These are phyloP conservation scores for Rhinoptilus africanus DNA, from an alignment of 2,113 vertebrate species.

Conservation along the genomic window DNA sequence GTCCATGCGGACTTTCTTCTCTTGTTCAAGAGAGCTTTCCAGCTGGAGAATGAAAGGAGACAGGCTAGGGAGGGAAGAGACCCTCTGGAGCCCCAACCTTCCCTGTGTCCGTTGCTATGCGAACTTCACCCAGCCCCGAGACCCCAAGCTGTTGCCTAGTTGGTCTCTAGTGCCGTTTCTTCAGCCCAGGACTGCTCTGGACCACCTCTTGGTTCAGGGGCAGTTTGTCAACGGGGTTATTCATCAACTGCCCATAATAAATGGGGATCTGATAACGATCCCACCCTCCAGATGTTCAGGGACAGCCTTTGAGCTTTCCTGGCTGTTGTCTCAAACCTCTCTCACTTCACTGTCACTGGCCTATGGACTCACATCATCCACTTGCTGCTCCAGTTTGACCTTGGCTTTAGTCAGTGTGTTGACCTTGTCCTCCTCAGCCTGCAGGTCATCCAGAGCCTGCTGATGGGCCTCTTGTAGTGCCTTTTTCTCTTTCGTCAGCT, in stretches of 20 bases:
- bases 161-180: neutral
- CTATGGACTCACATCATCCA: slow-evolving; percentile 86
- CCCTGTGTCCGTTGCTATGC: neutral
- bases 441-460: slow-evolving; percentile 90
- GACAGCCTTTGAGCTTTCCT: neutral
- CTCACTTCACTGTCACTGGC: neutral
- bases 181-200: neutral
- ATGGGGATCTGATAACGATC: accelerated
- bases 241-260: neutral
- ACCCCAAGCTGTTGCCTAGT: neutral
- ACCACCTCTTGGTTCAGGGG: neutral
- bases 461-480: slow-evolving; percentile 90
- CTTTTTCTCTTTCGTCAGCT: slow-evolving; percentile 91
- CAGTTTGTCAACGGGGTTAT: neutral
- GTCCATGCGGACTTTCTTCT: slow-evolving; percentile 93
- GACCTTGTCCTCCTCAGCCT: slow-evolving; percentile 92
- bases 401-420: slow-evolving; percentile 88
- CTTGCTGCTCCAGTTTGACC: slow-evolving; percentile 91
- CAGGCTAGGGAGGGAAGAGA: neutral
- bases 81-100: neutral
- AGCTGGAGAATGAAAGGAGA: slow-evolving; percentile 68
- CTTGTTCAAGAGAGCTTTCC: slow-evolving; percentile 93
- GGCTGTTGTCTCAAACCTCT: neutral
- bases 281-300: neutral
- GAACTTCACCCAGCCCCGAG: neutral